phyloP scores from a whole-genome alignment of 2,797 vertebrate species.

The Clarias pachynema region DNA sequence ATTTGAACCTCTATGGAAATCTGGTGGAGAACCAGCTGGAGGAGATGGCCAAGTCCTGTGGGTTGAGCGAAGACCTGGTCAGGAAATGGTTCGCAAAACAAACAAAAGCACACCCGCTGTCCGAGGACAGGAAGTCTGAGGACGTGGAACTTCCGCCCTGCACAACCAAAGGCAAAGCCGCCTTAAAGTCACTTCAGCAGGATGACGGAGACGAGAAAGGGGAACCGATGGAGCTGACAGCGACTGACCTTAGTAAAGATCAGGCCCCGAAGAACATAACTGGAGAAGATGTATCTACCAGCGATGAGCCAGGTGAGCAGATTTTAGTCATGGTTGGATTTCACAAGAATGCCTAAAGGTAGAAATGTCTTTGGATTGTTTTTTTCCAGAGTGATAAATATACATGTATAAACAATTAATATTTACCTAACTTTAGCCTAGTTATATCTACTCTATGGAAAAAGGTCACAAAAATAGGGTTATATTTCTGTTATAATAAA shows the following conservation, averaged over 20 bases:
- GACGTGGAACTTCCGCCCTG: slow-evolving; percentile 7
- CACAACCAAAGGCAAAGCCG: slow-evolving; percentile 14
- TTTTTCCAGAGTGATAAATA: not conserved
- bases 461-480: too few species aligned
- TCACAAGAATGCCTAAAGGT: not conserved
- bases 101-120: slow-evolving; percentile 60
- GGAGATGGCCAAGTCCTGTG: slow-evolving; percentile 78
- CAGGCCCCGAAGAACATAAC: slow-evolving; percentile 35
- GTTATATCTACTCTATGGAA: not conserved
- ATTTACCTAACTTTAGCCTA: not conserved
- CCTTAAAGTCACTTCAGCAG: slow-evolving; percentile 53
- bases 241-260: slow-evolving; percentile 57
- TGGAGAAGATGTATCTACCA: slow-evolving; percentile 50
- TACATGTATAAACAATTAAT: not conserved
- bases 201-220: slow-evolving; percentile 62
- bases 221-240: slow-evolving; percentile 65
- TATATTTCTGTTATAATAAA: too few species aligned
- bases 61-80: slow-evolving; percentile 83
- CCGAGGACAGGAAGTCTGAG: slow-evolving; percentile 53
- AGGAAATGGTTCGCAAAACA: slow-evolving; percentile 83
- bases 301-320: slow-evolving; percentile 65
- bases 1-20: slow-evolving; percentile 76
- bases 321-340: not conserved
- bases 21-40: slow-evolving; percentile 83
- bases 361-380: not conserved